A percentile compares a stretch with the other conserved stretches of the same genome.
Conservation (phyloP, 2,113 vertebrate genomes). For the Equus quagga region DNA sequence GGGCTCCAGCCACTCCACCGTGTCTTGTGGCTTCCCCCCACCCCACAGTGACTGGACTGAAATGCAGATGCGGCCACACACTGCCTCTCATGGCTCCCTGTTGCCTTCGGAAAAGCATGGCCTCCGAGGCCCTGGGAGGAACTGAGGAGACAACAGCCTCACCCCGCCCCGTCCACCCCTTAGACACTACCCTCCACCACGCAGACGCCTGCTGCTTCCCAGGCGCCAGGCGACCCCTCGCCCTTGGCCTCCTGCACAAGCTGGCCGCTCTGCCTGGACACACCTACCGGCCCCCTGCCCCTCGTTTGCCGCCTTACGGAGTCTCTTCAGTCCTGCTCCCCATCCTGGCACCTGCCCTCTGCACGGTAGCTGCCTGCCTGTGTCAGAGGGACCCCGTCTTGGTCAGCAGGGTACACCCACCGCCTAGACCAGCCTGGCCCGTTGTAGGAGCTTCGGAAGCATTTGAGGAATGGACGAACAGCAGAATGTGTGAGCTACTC, state of each 20-base stretch:
- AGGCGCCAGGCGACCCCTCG: background rate
- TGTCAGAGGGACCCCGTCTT: background rate
- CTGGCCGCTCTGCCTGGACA: background rate
- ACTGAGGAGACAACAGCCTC: background rate
- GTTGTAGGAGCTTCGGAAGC: accelerated
- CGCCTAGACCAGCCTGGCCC: background rate
- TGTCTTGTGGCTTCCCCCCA: background rate
- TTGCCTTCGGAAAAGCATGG: background rate
- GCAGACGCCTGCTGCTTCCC: too few species aligned
- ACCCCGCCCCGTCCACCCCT: accelerated
- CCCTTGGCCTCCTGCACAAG: accelerated
- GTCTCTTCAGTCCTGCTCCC: background rate
- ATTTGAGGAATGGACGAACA: accelerated
- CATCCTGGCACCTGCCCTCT: background rate
- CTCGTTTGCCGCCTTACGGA: background rate
- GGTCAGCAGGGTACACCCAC: background rate
- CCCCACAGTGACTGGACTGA: background rate
- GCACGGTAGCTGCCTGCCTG: background rate
- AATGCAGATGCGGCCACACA: accelerated
- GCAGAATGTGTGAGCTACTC: background rate
- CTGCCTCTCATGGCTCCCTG: background rate
- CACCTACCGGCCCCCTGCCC: background rate
- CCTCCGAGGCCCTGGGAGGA: background rate
- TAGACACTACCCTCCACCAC: accelerated
- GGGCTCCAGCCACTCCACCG: background rate